Evolutionary conservation across 1,140 invertebrate genomes (phyloP), one percentile per base, ranked within the genome.

Genomic region (Drosophila aff.): DNA sequence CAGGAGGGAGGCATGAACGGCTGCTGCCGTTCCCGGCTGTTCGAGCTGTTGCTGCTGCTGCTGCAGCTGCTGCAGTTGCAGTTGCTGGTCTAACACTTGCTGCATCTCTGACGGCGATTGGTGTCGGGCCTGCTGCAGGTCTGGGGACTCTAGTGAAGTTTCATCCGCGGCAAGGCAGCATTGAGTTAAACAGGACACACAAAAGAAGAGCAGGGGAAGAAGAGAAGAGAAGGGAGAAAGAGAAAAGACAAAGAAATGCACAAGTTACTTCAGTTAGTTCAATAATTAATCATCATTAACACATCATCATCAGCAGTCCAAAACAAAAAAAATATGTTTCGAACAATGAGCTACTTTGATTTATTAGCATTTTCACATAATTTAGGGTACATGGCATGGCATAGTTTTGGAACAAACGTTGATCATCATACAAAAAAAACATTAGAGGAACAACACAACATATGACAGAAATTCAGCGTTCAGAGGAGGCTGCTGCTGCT

Each of bases 1-100:
- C 80, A 86, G 68, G 55, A 86, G 80, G 59, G 80, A 82, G 71
- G 83, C 83, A 74, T 87, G 83, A 46, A 82, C 80, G 64, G 83
- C 83, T 76, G 83, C 71, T 41, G 83, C 33, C 49, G 67, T 44
- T 26, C 31, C 52, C 46, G 83, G 80, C 66, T 86, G 83, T 31
- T 78, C 76, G 52, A 40, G 47, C 52, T 76, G 71, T 18, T 82
- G 74, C 36, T 31, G 26, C 36, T 31, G 26, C 26, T 82, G 74
- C 26, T 59, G 74, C 72, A 57, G 72, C 53, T 75, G 67, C 49
- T 59, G 74, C 72, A 66, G 53, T 59, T 76, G 71, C 49, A 66
- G 61, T 46, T 76, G 71, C 28, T 59, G 71, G 33, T 76, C 74
- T 73, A 72, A 52, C 44, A 41, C 67, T 47, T 62, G 78, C 41